Conservation (phyloP, 1,140 invertebrate genomes). For the Globodera ellingtonae region DNA sequence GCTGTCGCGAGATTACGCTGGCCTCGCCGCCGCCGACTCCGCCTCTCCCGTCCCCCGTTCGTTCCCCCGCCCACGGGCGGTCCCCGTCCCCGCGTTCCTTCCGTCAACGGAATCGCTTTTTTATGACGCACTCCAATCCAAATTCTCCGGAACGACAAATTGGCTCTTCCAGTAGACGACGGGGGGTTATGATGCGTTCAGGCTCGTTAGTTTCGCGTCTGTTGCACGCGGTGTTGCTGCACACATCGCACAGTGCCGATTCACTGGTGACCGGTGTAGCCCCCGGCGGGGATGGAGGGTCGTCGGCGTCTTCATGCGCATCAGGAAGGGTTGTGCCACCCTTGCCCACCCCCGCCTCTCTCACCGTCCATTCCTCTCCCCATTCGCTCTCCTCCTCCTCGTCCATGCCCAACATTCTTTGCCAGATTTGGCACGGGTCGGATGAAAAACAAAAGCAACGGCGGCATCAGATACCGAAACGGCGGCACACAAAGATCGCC, state of each 20-base stretch:
- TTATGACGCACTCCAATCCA: neutral
- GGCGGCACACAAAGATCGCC: neutral
- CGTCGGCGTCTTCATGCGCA: too few relatives aligned
- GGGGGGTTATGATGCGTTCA: neutral
- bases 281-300: neutral
- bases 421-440: neutral
- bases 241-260: constrained; percentile 9
- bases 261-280: neutral
- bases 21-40: constrained; percentile 6
- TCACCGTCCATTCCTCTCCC: neutral
- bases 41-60: neutral
- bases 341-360: neutral
- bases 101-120: constrained; percentile 10
- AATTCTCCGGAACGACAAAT: neutral
- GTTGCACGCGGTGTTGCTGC: constrained; percentile 11
- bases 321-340: too few relatives aligned
- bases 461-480: neutral
- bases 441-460: neutral
- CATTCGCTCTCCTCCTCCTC: neutral
- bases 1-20: neutral
- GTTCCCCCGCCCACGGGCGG: neutral
- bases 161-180: neutral
- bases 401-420: neutral
- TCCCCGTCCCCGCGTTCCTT: neutral
- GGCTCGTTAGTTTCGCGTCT: neutral